Evolutionary conservation across 2,797 vertebrate genomes (phyloP).

Genomic region (Falco novaeseelandiae): DNA sequence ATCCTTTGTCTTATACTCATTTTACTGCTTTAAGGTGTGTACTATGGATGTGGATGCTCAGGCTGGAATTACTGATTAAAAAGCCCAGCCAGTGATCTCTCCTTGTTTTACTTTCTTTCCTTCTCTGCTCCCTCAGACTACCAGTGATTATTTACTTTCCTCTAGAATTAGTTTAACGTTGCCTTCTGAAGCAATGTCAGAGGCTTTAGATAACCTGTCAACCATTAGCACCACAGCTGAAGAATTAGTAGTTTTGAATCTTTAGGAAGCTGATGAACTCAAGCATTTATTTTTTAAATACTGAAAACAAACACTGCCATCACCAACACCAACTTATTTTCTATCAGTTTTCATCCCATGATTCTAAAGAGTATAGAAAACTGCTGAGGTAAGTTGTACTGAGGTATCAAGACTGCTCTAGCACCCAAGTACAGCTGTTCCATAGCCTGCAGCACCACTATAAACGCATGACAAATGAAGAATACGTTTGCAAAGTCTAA

Average conservation of each 20-base stretch:
- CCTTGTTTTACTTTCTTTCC: background rate
- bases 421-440: background rate
- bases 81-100: background rate
- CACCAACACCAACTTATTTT: background rate
- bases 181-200: background rate
- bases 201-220: background rate
- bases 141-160: background rate
- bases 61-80: background rate
- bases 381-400: background rate
- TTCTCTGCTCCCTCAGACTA: background rate
- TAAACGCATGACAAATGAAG: background rate
- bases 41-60: background rate
- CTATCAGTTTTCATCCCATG: background rate
- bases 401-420: background rate
- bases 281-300: background rate
- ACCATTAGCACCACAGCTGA: background rate
- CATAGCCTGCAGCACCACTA: background rate
- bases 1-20: background rate
- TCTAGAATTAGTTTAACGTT: background rate
- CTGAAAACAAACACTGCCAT: background rate
- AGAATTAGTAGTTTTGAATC: background rate
- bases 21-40: background rate
- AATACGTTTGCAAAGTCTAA: background rate
- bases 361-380: background rate
- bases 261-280: background rate